phyloP scores from a whole-genome alignment of 2,888 invertebrate genomes.

The Monopis laevigella region DNA sequence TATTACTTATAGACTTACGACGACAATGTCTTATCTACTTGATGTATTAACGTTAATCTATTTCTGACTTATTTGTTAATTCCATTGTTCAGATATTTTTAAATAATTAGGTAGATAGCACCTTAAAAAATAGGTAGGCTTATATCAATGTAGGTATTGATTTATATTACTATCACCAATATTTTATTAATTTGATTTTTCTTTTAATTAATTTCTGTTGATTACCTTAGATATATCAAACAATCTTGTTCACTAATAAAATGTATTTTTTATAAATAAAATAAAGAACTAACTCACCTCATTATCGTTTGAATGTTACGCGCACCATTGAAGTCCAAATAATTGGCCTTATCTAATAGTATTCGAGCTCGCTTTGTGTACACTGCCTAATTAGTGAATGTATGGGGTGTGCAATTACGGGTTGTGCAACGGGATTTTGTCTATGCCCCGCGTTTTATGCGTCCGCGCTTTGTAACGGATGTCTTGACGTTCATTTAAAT shows the following conservation, averaged over 20 bases:
- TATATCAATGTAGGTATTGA: no score
- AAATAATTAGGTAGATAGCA: background rate
- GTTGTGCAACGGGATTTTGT: background rate
- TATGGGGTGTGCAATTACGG: constrained; percentile 12
- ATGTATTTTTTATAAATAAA: no score
- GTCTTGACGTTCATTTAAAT: no score
- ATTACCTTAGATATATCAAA: no score
- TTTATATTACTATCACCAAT: background rate
- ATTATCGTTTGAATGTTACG: background rate
- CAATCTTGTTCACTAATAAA: no score
- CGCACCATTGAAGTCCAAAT: background rate
- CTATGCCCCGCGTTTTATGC: background rate
- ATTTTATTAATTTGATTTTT: background rate
- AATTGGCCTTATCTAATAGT: constrained; percentile 3
- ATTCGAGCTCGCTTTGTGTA: constrained; percentile 14
- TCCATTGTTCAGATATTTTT: no score
- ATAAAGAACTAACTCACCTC: no score
- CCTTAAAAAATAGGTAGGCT: no score
- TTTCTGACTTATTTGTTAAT: background rate
- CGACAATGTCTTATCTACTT: background rate
- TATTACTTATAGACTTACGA: background rate
- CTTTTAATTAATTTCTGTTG: no score
- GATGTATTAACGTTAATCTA: background rate
- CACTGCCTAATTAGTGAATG: constrained; percentile 18
- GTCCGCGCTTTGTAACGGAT: no score